Conservation (phyloP, 2,113 vertebrate species). For the Phylloscopus trochiloides region DNA sequence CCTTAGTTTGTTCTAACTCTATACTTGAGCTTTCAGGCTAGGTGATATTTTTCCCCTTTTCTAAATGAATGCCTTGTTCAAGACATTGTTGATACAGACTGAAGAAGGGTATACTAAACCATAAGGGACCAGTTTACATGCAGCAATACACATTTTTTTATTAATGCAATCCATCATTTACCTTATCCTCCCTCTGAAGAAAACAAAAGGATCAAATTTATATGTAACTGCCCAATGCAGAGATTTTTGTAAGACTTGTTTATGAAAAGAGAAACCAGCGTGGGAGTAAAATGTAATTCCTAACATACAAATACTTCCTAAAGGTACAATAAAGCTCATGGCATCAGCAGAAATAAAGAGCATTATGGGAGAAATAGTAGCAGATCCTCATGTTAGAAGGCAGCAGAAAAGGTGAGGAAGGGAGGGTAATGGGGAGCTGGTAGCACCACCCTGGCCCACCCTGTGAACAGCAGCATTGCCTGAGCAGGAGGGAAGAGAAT, state of each 20-base stretch:
- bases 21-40: constrained; percentile 34
- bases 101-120: constrained; percentile 32
- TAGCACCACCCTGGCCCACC: neutral
- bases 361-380: neutral
- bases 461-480: neutral
- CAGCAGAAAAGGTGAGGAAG: neutral
- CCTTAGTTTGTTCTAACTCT: neutral
- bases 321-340: constrained; percentile 9
- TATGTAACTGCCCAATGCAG: neutral
- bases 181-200: constrained; percentile 28
- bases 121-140: constrained; percentile 51
- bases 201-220: constrained; percentile 35
- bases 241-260: constrained; percentile 28
- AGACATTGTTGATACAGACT: constrained; percentile 37
- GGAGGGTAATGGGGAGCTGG: neutral
- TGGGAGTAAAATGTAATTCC: neutral
- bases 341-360: constrained; percentile 14
- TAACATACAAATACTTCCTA: constrained; percentile 25
- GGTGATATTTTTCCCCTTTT: constrained; percentile 1
- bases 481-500: neutral
- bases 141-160: constrained; percentile 25
- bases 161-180: constrained; percentile 60
- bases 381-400: neutral
- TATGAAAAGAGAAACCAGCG: constrained; percentile 2
- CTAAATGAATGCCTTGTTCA: constrained; percentile 61